Conservation (phyloP, 2,888 invertebrate species). For the Bombyx huttoni region DNA sequence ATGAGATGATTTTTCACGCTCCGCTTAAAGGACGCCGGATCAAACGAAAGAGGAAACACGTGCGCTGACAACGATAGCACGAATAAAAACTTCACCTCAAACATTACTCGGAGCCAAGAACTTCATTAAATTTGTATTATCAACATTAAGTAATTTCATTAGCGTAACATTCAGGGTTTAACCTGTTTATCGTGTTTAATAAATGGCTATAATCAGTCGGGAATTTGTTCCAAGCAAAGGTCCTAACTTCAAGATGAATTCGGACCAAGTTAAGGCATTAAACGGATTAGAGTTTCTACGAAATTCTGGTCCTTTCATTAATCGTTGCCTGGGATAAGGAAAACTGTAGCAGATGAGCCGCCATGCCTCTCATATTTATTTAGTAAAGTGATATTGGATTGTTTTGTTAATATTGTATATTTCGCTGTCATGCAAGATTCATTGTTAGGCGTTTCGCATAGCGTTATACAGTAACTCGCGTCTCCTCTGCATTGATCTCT, state of each 20-base stretch:
- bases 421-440: neutral
- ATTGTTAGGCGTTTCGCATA: neutral
- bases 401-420: slow-evolving; percentile 1
- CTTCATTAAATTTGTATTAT: too few relatives aligned
- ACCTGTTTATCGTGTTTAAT: slow-evolving; percentile 26
- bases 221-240: slow-evolving; percentile 22
- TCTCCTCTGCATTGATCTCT: too few relatives aligned
- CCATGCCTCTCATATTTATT: neutral
- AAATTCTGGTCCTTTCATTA: slow-evolving; percentile 31
- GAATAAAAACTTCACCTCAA: too few relatives aligned
- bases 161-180: slow-evolving; percentile 5
- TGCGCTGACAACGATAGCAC: too few relatives aligned
- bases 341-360: slow-evolving; percentile 10
- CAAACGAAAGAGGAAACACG: too few relatives aligned
- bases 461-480: too few relatives aligned
- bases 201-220: slow-evolving; percentile 36
- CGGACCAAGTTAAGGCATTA: slow-evolving; percentile 34
- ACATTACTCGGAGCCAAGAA: too few relatives aligned
- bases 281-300: slow-evolving; percentile 36
- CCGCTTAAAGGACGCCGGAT: too few relatives aligned
- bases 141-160: neutral
- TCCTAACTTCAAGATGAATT: slow-evolving; percentile 29
- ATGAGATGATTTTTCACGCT: too few relatives aligned
- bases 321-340: slow-evolving; percentile 17
- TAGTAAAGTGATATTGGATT: slow-evolving; percentile 1